Base-by-base conservation (phyloP, 2,888 invertebrate species). In the Spicauda simplicius region DNA sequence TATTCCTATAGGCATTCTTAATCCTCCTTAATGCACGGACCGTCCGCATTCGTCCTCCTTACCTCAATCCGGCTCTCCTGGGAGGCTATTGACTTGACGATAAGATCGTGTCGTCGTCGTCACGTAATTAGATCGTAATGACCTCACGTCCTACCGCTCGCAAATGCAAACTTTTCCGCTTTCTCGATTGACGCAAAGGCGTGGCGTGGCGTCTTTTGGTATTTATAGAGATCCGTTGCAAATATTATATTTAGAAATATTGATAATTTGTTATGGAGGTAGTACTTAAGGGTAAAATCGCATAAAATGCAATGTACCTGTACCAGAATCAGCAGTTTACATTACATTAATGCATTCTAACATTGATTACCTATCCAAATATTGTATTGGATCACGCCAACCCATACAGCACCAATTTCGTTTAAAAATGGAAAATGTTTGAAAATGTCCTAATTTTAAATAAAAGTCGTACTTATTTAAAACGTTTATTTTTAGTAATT, bases 91-190 rank as follows among this genome's bases (percentile, higher is more conserved):
- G 72, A 71, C 72, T 69, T 68, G 60, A 62, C 41, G 66, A 55
- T 60, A 52, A 16, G 59, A 59, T 60, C 59, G 59, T 55, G 60
- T 66, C 66, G 66, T 55, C 20, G 52, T 66, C 62, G 67, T 72
- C 72, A 73, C 70, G 72, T 72, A 73, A 70, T 70, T 69, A 72
- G 73, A 69, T 69, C 72, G 68, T 80, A 80, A 82, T 81, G 77
- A 75, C 77, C 77, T 84, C 85, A 87, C 87, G 84, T 85, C 78
- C 72, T 68, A 70, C 63, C 72, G 74, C 64, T 54, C 19, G 53
- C 60, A 55, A 50, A 54, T 30, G 48, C 54, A 18, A 72, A 74
- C 77, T 79, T 82, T 85, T 84, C 81, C 84, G 84, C 83, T 87
- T 86, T 87, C 85, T 78, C 80, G 73, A 73, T 74, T 72, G 72